Conservation (phyloP, 1,140 invertebrate genomes). For the Panonychus citri region DNA sequence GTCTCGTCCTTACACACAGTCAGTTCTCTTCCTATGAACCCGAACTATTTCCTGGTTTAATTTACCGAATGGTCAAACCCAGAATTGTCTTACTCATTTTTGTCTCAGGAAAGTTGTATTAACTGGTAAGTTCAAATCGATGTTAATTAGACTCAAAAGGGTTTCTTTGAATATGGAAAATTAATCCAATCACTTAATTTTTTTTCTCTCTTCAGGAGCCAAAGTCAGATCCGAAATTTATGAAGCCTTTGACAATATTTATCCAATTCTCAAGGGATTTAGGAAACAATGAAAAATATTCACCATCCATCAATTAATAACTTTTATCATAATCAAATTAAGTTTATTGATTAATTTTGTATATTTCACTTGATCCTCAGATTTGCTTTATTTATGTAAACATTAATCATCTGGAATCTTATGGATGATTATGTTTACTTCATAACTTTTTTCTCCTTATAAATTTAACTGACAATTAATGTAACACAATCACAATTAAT, state of each 20-base stretch:
- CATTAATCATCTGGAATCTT: too few relatives aligned
- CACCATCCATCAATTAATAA: too few relatives aligned
- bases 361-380: too few relatives aligned
- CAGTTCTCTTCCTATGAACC: constrained; percentile 72
- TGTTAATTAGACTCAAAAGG: too few relatives aligned
- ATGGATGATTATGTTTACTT: too few relatives aligned
- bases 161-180: neutral
- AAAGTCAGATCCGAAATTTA: constrained; percentile 96
- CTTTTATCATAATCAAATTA: too few relatives aligned
- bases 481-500: too few relatives aligned
- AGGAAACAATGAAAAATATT: constrained; percentile 39
- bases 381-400: too few relatives aligned
- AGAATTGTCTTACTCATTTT: constrained; percentile 97
- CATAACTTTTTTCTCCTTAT: too few relatives aligned
- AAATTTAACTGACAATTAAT: too few relatives aligned
- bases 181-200: neutral
- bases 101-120: constrained; percentile 95
- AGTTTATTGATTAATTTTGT: too few relatives aligned
- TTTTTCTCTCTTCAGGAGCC: constrained; percentile 49
- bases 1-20: constrained; percentile 79
- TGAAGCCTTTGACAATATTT: constrained; percentile 98
- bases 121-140: constrained; percentile 37
- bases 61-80: constrained; percentile 98
- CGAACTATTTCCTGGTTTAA: constrained; percentile 82
- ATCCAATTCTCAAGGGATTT: constrained; percentile 96